A percentile compares a stretch with the other conserved stretches of the same genome.
phyloP scores from a whole-genome alignment of 2,888 invertebrate genomes.

The Cactoblastis cactorum region DNA sequence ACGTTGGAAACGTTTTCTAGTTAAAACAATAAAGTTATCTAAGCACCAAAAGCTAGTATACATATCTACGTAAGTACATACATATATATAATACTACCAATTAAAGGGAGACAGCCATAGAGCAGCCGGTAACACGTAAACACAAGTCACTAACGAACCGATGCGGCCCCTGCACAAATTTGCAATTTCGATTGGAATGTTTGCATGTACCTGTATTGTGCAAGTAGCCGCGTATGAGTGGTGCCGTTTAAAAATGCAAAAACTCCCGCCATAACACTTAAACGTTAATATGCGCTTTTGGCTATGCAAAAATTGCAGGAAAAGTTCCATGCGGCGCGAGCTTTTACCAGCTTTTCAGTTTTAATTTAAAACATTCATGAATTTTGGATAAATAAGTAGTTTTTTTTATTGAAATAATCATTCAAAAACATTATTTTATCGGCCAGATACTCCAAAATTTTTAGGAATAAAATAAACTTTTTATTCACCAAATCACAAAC shows the following conservation, averaged over 20 bases:
- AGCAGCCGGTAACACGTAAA: constrained; percentile 69
- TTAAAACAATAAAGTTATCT: too few species aligned
- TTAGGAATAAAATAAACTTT: too few species aligned
- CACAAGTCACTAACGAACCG: constrained; percentile 78
- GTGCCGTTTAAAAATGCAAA: constrained; percentile 44
- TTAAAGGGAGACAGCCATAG: constrained; percentile 67
- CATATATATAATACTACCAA: constrained; percentile 32
- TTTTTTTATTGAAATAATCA: constrained; percentile 5
- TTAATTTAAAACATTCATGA: constrained; percentile 2
- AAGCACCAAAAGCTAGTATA: background rate
- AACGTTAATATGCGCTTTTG: constrained; percentile 11
- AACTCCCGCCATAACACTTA: constrained; percentile 24
- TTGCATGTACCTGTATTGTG: constrained; percentile 56
- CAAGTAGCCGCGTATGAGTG: constrained; percentile 23
- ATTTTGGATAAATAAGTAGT: background rate
- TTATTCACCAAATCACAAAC: too few species aligned
- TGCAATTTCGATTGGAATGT: constrained; percentile 76
- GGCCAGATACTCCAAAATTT: too few species aligned
- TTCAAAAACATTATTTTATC: too few species aligned
- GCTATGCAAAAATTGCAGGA: constrained; percentile 9
- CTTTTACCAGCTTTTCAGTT: constrained; percentile 8
- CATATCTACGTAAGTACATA: too few species aligned
- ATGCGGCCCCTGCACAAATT: constrained; percentile 75
- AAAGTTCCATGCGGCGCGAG: constrained; percentile 10
- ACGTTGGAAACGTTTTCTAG: too few species aligned